A percentile compares a stretch with the other conserved stretches of the same genome.
phyloP scores from a whole-genome alignment of 2,113 vertebrate species.

The Sciurus niger region DNA sequence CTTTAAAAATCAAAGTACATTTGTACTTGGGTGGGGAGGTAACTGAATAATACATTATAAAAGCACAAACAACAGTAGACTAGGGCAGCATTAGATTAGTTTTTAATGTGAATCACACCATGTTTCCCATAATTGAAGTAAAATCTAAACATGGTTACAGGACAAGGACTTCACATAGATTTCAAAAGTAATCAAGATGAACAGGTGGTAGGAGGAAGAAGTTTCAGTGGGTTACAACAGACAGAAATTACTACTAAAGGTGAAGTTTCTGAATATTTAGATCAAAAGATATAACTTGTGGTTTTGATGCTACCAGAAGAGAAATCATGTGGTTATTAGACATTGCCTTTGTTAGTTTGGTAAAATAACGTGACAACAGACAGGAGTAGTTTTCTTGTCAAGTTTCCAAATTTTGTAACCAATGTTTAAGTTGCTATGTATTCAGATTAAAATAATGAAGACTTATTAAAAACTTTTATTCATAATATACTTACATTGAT shows the following conservation, averaged over 20 bases:
- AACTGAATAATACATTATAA: constrained; percentile 34
- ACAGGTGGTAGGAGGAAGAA: not conserved
- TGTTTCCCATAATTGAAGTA: constrained; percentile 6
- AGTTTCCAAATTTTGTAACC: constrained; percentile 43
- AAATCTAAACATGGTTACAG: not conserved
- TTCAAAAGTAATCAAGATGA: constrained; percentile 45
- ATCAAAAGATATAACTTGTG: constrained; percentile 44
- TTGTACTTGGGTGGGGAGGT: not conserved
- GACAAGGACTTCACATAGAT: not conserved
- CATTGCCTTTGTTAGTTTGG: not conserved
- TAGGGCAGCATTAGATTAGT: not conserved
- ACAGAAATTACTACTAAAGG: constrained; percentile 31
- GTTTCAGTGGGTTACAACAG: not conserved
- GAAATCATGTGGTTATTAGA: constrained; percentile 53
- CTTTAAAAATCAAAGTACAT: not conserved
- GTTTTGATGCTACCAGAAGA: constrained; percentile 57
- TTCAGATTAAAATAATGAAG: constrained; percentile 15
- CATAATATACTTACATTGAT: not conserved
- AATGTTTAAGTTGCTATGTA: constrained; percentile 23
- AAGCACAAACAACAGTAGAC: not conserved
- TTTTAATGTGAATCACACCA: constrained; percentile 29
- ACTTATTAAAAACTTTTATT: constrained; percentile 7
- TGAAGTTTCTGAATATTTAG: constrained; percentile 64
- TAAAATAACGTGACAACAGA: constrained; percentile 30
- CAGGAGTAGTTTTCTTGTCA: not conserved